Evolutionary conservation across 2,113 vertebrate genomes (phyloP).

Genomic region (Poicephalus meyeri): DNA sequence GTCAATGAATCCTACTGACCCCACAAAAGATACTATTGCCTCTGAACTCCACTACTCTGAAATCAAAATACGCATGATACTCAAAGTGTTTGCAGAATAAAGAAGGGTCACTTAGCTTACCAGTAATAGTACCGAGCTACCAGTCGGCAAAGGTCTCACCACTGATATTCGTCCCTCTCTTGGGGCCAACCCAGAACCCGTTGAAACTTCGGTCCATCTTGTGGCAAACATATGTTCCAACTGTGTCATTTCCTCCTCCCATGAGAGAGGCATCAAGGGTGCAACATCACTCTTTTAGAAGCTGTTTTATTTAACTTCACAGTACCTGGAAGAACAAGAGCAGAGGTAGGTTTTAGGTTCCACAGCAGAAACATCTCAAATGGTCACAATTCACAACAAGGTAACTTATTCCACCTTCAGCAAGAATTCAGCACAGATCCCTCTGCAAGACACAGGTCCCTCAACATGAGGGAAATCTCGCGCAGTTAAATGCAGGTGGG

Average conservation of each 20-base stretch:
- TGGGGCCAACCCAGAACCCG: neutral
- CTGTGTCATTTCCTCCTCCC: neutral
- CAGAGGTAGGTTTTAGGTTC: neutral
- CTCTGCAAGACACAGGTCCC: neutral
- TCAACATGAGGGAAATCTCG: neutral
- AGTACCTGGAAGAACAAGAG: neutral
- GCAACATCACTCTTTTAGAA: neutral
- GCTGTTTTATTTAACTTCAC: neutral
- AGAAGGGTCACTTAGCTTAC: neutral
- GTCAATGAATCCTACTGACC: neutral
- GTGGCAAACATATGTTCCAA: fast-evolving
- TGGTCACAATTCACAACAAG: neutral
- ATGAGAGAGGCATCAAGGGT: neutral
- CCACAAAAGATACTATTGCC: neutral
- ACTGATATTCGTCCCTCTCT: neutral
- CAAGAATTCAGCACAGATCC: neutral
- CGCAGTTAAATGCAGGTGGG: neutral
- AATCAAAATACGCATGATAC: neutral
- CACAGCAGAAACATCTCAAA: neutral
- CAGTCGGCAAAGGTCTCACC: neutral
- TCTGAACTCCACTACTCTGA: neutral
- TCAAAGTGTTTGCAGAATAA: neutral
- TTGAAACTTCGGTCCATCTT: neutral
- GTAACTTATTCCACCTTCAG: neutral
- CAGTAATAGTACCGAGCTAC: neutral